These are phyloP conservation scores for Cyprinella venusta DNA, from an alignment of 2,797 vertebrate species.

Conservation along the genomic window DNA sequence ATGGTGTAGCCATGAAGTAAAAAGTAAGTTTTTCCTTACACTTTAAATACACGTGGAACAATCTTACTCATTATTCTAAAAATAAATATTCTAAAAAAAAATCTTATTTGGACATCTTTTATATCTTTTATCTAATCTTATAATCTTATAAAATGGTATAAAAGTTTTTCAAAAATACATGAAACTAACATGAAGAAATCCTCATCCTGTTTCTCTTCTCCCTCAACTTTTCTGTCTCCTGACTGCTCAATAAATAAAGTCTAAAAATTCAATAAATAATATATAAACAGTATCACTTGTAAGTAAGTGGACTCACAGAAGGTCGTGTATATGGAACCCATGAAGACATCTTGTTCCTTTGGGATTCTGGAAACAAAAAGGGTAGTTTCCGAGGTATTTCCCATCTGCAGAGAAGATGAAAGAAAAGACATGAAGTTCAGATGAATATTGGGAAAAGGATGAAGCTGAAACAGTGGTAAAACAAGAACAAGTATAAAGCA, in stretches of 20 bases:
- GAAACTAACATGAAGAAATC: neutral
- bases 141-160: neutral
- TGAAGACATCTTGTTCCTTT: constrained; percentile 53
- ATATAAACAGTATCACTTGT: neutral
- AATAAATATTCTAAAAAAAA: no score
- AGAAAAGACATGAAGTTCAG: constrained; percentile 1
- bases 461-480: neutral
- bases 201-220: neutral
- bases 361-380: constrained; percentile 54
- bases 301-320: constrained; percentile 48
- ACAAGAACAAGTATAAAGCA: constrained; percentile 6
- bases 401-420: constrained; percentile 47
- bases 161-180: neutral
- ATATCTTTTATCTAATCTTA: no score
- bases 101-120: no score
- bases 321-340: constrained; percentile 47
- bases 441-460: neutral
- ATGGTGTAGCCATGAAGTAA: no score
- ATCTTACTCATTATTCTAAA: no score
- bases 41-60: no score
- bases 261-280: neutral
- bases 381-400: constrained; percentile 48
- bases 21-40: no score
- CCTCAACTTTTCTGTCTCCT: neutral
- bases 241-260: neutral